phyloP scores from a whole-genome alignment of 2,888 invertebrate genomes.

The Watsonalla cultraria region DNA sequence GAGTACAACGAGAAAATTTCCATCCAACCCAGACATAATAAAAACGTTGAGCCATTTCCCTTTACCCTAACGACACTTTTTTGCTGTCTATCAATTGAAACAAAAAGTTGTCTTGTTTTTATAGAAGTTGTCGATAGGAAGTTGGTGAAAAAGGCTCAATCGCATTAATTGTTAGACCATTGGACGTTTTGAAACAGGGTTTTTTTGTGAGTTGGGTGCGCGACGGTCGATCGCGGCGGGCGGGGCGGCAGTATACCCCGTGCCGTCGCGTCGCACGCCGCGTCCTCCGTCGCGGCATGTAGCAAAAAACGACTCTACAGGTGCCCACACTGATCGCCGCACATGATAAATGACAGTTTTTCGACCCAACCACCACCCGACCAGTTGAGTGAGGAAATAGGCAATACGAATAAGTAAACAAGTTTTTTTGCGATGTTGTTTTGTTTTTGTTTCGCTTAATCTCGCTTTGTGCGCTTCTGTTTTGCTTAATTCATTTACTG shows the following conservation, averaged over 20 bases:
- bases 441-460: constrained; percentile 19
- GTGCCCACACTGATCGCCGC: constrained; percentile 41
- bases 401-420: constrained; percentile 37
- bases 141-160: constrained; percentile 39
- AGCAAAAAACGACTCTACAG: constrained; percentile 56
- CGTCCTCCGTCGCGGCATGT: constrained; percentile 39
- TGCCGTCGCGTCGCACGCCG: constrained; percentile 43
- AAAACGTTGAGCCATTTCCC: too few species aligned
- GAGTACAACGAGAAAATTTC: too few species aligned
- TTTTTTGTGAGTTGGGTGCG: constrained; percentile 20
- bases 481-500: constrained; percentile 6
- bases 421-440: constrained; percentile 24
- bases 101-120: not conserved
- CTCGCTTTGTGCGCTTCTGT: constrained; percentile 14
- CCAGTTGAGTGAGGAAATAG: constrained; percentile 45
- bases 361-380: constrained; percentile 34
- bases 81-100: not conserved
- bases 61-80: too few species aligned
- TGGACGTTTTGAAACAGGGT: constrained; percentile 9
- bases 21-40: too few species aligned
- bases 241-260: constrained; percentile 45
- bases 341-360: constrained; percentile 56
- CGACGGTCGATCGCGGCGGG: constrained; percentile 44
- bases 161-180: constrained; percentile 44
- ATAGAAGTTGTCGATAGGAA: constrained; percentile 11